These are phyloP conservation scores for Pediacus dermestoides DNA, from an alignment of 2,888 invertebrate genomes.

Conservation along the genomic window DNA sequence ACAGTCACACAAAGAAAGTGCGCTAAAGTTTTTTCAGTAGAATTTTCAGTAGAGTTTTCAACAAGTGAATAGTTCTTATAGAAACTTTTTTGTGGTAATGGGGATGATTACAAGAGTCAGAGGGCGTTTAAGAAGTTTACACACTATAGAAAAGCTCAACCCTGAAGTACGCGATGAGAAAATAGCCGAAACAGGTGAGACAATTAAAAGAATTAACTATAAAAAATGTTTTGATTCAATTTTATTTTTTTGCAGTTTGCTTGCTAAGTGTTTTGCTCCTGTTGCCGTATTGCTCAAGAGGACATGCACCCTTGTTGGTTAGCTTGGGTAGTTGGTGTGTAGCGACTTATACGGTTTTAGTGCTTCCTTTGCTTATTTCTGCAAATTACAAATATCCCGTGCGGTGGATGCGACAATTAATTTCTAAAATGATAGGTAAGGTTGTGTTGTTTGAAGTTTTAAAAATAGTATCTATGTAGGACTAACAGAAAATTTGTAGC, in stretches of 20 bases:
- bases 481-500: too few relatives aligned
- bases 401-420: conserved; percentile 58
- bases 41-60: too few relatives aligned
- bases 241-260: conserved; percentile 57
- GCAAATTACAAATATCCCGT: conserved; percentile 68
- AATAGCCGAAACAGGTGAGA: conserved; percentile 65
- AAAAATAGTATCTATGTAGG: too few relatives aligned
- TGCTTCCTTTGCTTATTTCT: conserved; percentile 64
- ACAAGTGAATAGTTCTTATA: too few relatives aligned
- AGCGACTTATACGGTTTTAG: conserved; percentile 64
- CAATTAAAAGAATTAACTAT: not conserved
- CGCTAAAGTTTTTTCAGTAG: too few relatives aligned
- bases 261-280: conserved; percentile 64
- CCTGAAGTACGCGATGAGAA: conserved; percentile 62
- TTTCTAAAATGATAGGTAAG: conserved; percentile 57
- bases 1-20: too few relatives aligned
- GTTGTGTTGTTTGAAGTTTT: too few relatives aligned
- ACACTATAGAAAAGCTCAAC: conserved; percentile 62
- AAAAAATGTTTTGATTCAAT: conserved; percentile 1
- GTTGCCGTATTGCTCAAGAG: conserved; percentile 59
- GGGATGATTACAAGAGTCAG: conserved; percentile 70
- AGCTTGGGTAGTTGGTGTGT: conserved; percentile 56
- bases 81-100: conserved; percentile 47
- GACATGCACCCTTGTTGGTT: conserved; percentile 58
- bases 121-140: conserved; percentile 55